These are phyloP conservation scores for Macrobrachium nipponense DNA, from an alignment of 1,140 invertebrate species.

Conservation along the genomic window DNA sequence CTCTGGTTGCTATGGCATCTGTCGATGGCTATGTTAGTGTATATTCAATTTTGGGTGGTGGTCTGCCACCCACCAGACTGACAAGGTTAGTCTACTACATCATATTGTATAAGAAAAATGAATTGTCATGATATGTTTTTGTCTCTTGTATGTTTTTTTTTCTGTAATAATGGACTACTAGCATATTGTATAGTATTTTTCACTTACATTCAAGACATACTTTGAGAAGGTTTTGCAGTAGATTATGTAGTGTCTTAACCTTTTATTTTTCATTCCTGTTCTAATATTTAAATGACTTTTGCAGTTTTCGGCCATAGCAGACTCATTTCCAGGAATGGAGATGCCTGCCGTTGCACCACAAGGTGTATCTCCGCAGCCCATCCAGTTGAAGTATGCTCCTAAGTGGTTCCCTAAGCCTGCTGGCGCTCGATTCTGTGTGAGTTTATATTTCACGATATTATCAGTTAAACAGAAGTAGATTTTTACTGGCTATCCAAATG, in stretches of 20 bases:
- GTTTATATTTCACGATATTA: not conserved
- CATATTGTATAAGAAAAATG: not conserved
- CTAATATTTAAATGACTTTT: constrained; percentile 41
- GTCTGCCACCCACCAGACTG: constrained; percentile 66
- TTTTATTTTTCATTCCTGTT: too few species aligned
- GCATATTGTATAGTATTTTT: too few species aligned
- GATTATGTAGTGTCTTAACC: too few species aligned
- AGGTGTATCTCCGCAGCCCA: constrained; percentile 72
- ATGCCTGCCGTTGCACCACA: constrained; percentile 74
- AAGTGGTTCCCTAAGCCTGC: constrained; percentile 87
- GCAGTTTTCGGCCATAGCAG: constrained; percentile 76
- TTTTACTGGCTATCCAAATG: not conserved
- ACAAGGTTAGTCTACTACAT: constrained; percentile 48
- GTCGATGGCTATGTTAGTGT: constrained; percentile 91
- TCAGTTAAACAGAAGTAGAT: not conserved
- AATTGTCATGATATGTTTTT: constrained; percentile 28
- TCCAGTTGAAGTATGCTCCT: constrained; percentile 83
- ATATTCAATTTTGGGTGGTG: constrained; percentile 86
- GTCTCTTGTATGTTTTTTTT: constrained; percentile 30
- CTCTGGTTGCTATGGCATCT: constrained; percentile 84
- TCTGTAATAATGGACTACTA: not conserved
- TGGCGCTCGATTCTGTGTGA: constrained; percentile 81
- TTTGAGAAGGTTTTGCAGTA: too few species aligned
- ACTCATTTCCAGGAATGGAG: constrained; percentile 91
- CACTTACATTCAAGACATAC: too few species aligned